phyloP scores from a whole-genome alignment of 2,113 vertebrate species.

The Indicator maculatus region DNA sequence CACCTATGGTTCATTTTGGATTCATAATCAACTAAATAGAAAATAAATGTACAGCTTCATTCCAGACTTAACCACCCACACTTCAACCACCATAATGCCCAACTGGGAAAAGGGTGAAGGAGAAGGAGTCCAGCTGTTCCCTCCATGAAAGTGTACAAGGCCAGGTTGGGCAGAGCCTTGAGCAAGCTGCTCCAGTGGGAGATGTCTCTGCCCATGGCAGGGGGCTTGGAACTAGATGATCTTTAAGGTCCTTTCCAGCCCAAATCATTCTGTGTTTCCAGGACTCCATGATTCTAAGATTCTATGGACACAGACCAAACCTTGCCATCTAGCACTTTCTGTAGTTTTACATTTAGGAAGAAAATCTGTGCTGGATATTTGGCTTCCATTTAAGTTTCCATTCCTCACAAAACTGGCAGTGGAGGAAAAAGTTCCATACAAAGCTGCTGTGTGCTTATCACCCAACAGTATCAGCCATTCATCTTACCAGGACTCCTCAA shows the following conservation, averaged over 20 bases:
- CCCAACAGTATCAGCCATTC: neutral
- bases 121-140: neutral
- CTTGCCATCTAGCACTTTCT: neutral
- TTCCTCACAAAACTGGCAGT: neutral
- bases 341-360: neutral
- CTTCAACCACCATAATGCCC: neutral
- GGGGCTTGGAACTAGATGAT: no score
- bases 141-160: fast-evolving
- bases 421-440: neutral
- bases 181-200: no score
- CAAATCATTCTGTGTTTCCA: no score
- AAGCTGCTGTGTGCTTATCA: neutral
- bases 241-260: no score
- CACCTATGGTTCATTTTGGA: neutral
- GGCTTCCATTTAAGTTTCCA: neutral
- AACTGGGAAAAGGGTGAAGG: neutral
- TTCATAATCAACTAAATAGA: neutral
- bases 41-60: neutral
- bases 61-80: neutral
- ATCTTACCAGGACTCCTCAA: neutral
- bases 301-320: neutral
- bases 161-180: no score
- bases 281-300: no score
- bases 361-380: neutral
- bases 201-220: no score